Base-by-base conservation (phyloP, 2,113 vertebrate species). In the Petroica traversi region DNA sequence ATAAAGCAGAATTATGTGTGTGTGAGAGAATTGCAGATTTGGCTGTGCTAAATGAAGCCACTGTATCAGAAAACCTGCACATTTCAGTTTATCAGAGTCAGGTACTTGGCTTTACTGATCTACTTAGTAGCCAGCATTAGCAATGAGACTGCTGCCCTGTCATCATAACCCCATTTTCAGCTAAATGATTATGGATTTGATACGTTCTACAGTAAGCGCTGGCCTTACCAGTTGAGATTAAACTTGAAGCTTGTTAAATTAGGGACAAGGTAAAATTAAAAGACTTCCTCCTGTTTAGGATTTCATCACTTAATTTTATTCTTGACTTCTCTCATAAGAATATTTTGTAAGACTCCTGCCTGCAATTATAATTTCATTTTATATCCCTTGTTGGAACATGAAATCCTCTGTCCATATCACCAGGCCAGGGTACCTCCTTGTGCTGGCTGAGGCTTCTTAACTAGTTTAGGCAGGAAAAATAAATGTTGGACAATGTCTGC, bases 131-230 rank as follows among this genome's bases (percentile, higher is more conserved):
- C 83, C 46, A 90, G 64, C 64, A 68, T 93, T 72, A 95, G 61
- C 57, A 72, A 62, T 92, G 89, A 84, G 63, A 51, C 73, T 62
- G 34, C 74, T 92, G 84, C 68, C 82, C 92, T 93, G 84, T 91
- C 93, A 66, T 96, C 91, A 40, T 96, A 95, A 95, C 87, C 87
- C 79, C 94, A 74, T 96, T 96, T 96, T 93, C 89, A 92, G 62
- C 64, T 95, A 95, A 96, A 94, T 73, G 43, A 81, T 91, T 94
- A 79, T 85, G 91, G 85, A 94, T 96, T 95, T 94, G 69, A 86
- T 83, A 92, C 59, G 63, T 97, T 88, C 91, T 80, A 83, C 78
- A 45, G 74, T 88, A 95, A 83, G 67, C 82, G 52, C 78, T 86
- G 61, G 67, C 22, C 85, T 78, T 71, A 69, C 88, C 82, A 41